A percentile compares a stretch with the other conserved stretches of the same genome.
phyloP scores from a whole-genome alignment of 2,113 vertebrate genomes.

The Donacobius atricapilla region DNA sequence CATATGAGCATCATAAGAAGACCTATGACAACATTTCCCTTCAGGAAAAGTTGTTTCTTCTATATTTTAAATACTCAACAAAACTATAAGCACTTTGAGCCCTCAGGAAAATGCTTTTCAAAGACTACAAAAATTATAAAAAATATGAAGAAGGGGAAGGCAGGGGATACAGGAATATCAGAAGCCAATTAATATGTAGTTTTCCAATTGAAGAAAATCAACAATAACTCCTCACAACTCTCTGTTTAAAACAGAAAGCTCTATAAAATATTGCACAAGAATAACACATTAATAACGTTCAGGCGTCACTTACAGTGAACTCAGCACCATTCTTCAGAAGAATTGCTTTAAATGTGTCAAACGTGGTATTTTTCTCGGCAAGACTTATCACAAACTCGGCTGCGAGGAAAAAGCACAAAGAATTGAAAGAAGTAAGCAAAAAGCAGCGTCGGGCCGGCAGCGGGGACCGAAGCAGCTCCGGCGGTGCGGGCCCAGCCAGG shows the following conservation, averaged over 20 bases:
- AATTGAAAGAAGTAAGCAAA: not conserved
- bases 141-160: accelerated
- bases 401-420: slow-evolving; percentile 1
- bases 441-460: accelerated
- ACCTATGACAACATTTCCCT: not conserved
- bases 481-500: not conserved
- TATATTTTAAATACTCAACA: accelerated
- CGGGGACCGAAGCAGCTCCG: accelerated
- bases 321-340: slow-evolving; percentile 92
- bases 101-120: not conserved
- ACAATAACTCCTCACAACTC: accelerated
- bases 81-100: not conserved
- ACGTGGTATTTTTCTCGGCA: slow-evolving; percentile 86
- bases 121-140: not conserved
- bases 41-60: not conserved
- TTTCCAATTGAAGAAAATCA: not conserved
- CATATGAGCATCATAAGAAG: not conserved
- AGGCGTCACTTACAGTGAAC: slow-evolving; percentile 83
- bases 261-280: accelerated
- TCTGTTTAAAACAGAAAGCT: not conserved
- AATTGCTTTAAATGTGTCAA: slow-evolving; percentile 87
- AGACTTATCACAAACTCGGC: slow-evolving; percentile 95
- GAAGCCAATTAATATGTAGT: not conserved
- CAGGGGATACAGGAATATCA: not conserved
- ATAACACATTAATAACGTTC: accelerated